Percentiles rank a stretch among this genome's conserved stretches.
Conservation (phyloP, 2,888 invertebrate genomes). For the Ceraclea dissimilis region DNA sequence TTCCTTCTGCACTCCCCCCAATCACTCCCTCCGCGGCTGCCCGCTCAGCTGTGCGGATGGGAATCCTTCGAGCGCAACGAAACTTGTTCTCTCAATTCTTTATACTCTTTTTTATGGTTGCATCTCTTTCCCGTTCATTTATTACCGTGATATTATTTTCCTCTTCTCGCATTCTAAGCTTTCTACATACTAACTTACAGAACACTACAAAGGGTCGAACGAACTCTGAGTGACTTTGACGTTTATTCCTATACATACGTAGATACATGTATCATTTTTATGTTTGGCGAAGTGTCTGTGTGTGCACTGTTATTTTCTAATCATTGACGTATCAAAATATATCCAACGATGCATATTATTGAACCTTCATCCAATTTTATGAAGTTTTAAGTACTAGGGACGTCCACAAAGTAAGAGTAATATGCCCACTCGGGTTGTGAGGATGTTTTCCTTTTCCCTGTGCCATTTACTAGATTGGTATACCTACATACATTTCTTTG, state of each 20-base stretch:
- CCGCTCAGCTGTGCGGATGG: slow-evolving; percentile 28
- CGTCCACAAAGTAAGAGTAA: no score
- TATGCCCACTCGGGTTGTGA: no score
- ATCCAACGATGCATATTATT: no score
- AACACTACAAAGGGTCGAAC: slow-evolving; percentile 16
- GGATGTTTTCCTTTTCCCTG: no score
- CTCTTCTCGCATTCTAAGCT: slow-evolving; percentile 14
- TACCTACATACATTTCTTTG: no score
- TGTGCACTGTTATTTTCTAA: no score
- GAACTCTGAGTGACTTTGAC: slow-evolving; percentile 18
- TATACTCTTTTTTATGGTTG: slow-evolving; percentile 20
- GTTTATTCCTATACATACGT: slow-evolving; percentile 3
- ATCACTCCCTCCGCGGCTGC: slow-evolving; percentile 17
- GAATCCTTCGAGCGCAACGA: slow-evolving; percentile 24
- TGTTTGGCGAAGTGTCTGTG: no score
- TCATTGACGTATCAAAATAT: no score
- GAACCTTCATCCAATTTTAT: no score
- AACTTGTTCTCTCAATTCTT: slow-evolving; percentile 21
- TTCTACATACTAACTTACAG: not conserved
- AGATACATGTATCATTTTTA: no score
- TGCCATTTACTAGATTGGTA: no score
- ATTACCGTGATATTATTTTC: not conserved
- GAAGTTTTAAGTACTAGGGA: no score
- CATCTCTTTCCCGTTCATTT: slow-evolving; percentile 3
- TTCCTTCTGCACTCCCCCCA: not conserved